A percentile compares a stretch with the other conserved stretches of the same genome.
Conservation (phyloP, 2,888 invertebrate genomes). For the Metopia argyrocephala region DNA sequence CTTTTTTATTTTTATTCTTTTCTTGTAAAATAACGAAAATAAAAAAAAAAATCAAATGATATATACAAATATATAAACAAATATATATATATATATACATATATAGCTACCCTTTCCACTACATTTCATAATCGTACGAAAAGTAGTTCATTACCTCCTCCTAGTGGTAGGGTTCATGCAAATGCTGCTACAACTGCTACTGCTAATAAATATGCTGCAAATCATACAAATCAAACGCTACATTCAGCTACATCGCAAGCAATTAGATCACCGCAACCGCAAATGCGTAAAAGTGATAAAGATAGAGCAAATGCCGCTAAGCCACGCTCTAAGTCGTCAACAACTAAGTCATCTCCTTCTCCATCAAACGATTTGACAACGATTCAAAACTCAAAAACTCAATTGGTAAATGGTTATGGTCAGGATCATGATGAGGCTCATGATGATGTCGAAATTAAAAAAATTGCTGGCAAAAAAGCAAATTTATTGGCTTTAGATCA, state of each 20-base stretch:
- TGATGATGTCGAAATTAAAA: constrained; percentile 65
- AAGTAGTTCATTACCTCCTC: constrained; percentile 82
- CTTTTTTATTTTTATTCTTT: constrained; percentile 30
- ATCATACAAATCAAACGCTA: constrained; percentile 72
- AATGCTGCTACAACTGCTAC: constrained; percentile 70
- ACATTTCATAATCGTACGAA: constrained; percentile 85
- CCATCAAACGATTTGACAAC: constrained; percentile 48
- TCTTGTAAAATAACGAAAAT: constrained; percentile 43
- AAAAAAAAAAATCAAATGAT: constrained; percentile 47
- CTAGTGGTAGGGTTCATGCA: constrained; percentile 76
- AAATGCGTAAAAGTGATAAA: constrained; percentile 76
- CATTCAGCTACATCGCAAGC: constrained; percentile 69
- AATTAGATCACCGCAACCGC: constrained; percentile 72
- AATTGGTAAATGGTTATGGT: constrained; percentile 54
- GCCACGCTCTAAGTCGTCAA: constrained; percentile 62
- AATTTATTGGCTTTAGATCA: constrained; percentile 69
- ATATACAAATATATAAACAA: constrained; percentile 12
- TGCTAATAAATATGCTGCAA: constrained; percentile 69
- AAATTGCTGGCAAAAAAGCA: constrained; percentile 54
- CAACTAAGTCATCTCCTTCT: constrained; percentile 53
- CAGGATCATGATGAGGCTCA: constrained; percentile 62
- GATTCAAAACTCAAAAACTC: constrained; percentile 37
- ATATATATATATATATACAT: constrained; percentile 73
- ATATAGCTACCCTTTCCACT: constrained; percentile 87
- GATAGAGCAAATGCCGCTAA: constrained; percentile 72